Conservation (phyloP, 2,113 vertebrate species). For the Corythornis cristatus region DNA sequence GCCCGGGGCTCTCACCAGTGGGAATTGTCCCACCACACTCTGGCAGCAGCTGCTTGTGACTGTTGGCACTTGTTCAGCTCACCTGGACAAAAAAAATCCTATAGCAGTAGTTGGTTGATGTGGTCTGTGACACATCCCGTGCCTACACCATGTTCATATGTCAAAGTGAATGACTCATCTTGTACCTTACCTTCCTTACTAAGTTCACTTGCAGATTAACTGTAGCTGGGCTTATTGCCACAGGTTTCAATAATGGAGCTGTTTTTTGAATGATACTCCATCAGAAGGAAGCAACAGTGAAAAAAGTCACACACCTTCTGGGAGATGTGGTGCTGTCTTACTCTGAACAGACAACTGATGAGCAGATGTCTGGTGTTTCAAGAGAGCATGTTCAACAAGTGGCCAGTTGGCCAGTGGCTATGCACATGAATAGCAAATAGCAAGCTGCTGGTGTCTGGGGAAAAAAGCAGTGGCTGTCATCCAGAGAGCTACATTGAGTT, state of each 20-base stretch:
- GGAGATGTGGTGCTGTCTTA: not conserved
- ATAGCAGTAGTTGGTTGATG: not conserved
- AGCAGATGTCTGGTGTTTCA: constrained; percentile 9
- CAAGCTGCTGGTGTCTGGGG: not conserved
- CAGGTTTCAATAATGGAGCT: not conserved
- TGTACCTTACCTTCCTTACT: not conserved
- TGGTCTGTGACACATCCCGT: not conserved
- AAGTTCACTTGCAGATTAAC: not conserved
- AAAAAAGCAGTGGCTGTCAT: not conserved
- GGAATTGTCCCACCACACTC: not conserved
- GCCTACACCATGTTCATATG: not conserved
- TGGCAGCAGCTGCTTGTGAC: not conserved
- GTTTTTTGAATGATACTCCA: not conserved
- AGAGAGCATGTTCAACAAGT: not conserved
- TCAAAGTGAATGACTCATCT: not conserved
- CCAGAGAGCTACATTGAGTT: not conserved
- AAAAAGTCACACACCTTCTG: not conserved
- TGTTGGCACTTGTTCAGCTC: not conserved
- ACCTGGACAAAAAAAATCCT: not conserved
- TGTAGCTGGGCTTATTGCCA: not conserved
- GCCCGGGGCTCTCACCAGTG: rapidly evolving
- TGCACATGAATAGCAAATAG: not conserved
- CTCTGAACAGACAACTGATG: not conserved
- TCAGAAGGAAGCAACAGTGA: not conserved
- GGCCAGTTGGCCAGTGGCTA: not conserved